Base-by-base conservation (phyloP, 2,888 invertebrate genomes). In the Pseudoips prasinana region DNA sequence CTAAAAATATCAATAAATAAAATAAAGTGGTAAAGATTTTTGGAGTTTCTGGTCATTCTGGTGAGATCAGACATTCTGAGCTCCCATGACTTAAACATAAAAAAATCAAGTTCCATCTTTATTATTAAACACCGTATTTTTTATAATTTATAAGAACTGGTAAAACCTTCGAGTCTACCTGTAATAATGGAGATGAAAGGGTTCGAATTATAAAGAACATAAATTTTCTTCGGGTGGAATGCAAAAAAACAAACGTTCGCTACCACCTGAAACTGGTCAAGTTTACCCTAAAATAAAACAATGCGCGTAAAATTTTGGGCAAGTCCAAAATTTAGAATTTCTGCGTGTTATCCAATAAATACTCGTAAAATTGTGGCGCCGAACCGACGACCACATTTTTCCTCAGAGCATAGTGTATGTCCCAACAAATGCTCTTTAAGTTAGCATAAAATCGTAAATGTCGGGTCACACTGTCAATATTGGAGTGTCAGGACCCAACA, bases 381-480 rank as follows among this genome's bases (percentile, higher is more conserved):
- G 28, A 23, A 17, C 35, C 3, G 39, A 22, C 44, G 30, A 35
- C 29, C 35, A 47, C 31, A 44, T 59, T 57, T 68, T 59, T 55
- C 47, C 41, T 44, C 17, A 25, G 33, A 29, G 31, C 36, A 39
- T 57, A 54, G 44, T 25, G 23, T 38, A 53, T 46, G 49, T 42
- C 37, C 34, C 38, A 46, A 31, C 39, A 40, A 58, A 56, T 45
- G 50, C 42, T 46, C 43, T 52, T 55, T 37, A 53, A 55, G 45
- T 51, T 52, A 46, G 55, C 58, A 49, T 60, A 56, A 52, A 60
- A 48, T 55, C 66, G 58, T 77, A 73, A 76, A 76, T 50, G 61
- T 65, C 51, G 49, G 54, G 43, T 60, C 40, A 52, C 53, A 65
- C 50, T 73, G 78, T 74, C 76, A 79, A 79, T 77, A 75, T 70